Evolutionary conservation across 2,113 vertebrate genomes (phyloP), one percentile per base, ranked within the genome.

Genomic region (Paradoxurus hermaphroditus): DNA sequence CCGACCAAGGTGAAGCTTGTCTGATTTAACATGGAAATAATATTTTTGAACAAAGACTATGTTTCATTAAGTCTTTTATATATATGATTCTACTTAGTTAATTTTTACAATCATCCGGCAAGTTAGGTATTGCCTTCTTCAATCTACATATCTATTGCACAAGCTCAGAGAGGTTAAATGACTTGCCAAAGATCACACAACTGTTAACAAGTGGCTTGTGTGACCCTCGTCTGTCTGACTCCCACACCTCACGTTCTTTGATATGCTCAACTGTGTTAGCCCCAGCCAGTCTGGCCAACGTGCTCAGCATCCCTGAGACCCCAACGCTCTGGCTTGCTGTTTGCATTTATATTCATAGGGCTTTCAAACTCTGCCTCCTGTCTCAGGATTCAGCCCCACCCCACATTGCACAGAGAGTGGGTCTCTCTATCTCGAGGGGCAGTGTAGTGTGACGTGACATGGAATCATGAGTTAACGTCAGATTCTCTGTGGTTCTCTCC

Each of bases 361-460:
- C 7, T 63, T 89, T 82, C 49, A 41, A 36, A 56, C 53, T 68
- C 77, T 23, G 67, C 19, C 19, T 91, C 44, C 72, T 29, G 2
- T 70, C 59, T 34, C 27, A 70, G 27, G n/a, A 49, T 11, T 83
- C 68, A 53, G 8, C 2, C 4, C 41, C n/a, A 51, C 29, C 81
- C 19, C 46, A 14, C 36, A 4, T 9, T 31, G 21, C 3, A 7
- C 14, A 41, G 34, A 31, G 11, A 4, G 7, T 68, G 14, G 8
- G 2, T 31, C 34, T 56, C 13, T 1, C 56, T 23, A 4, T 62
- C 75, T 19, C 6, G 36, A 89, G 31, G 84, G 41, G 67, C n/a
- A 19, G 63, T 4, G 11, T 0, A 0, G 2, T 18, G 14, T 49
- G 46, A 13, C 18, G 5, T 18, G 0, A 14, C 16, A 23, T 7